Evolutionary conservation across 2,113 vertebrate species (phyloP).

Genomic region (Epinephelus cyanopodus): DNA sequence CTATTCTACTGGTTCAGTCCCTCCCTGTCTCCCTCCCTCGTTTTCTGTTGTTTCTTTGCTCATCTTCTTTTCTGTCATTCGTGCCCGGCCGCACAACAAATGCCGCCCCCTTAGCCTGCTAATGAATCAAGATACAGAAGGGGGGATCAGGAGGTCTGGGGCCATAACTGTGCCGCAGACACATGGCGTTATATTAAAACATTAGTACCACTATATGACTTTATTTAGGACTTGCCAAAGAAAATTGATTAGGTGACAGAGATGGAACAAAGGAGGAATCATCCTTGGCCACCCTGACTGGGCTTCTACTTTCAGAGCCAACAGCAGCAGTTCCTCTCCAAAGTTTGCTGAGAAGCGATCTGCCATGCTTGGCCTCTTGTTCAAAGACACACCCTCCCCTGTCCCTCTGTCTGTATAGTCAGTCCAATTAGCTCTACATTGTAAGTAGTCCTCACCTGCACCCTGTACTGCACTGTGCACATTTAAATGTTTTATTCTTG

Average conservation of each 20-base stretch:
- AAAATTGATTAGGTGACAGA: slow-evolving; percentile 82
- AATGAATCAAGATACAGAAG: slow-evolving; percentile 71
- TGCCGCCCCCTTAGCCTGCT: slow-evolving; percentile 57
- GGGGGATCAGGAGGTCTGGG: slow-evolving; percentile 64
- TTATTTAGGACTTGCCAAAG: slow-evolving; percentile 84
- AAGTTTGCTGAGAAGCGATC: slow-evolving; percentile 60
- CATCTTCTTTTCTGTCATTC: slow-evolving; percentile 60
- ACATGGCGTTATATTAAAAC: slow-evolving; percentile 85
- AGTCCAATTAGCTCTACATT: not conserved
- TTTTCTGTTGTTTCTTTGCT: slow-evolving; percentile 59
- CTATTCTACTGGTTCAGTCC: slow-evolving; percentile 6
- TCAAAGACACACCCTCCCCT: slow-evolving; percentile 35
- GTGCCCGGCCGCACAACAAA: slow-evolving; percentile 62
- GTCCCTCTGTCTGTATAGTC: slow-evolving; percentile 7
- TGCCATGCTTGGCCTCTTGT: slow-evolving; percentile 58
- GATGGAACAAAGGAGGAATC: slow-evolving; percentile 79
- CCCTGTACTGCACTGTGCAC: no score
- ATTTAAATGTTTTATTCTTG: not conserved
- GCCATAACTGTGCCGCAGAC: slow-evolving; percentile 74
- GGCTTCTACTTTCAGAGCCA: slow-evolving; percentile 72
- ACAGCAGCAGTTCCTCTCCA: slow-evolving; percentile 63
- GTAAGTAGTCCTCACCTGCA: slow-evolving; percentile 12
- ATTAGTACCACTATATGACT: slow-evolving; percentile 88
- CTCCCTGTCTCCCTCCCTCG: slow-evolving; percentile 28
- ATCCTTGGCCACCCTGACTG: slow-evolving; percentile 70